Conservation (phyloP, 2,113 vertebrate species). For the Epinephelus moara region DNA sequence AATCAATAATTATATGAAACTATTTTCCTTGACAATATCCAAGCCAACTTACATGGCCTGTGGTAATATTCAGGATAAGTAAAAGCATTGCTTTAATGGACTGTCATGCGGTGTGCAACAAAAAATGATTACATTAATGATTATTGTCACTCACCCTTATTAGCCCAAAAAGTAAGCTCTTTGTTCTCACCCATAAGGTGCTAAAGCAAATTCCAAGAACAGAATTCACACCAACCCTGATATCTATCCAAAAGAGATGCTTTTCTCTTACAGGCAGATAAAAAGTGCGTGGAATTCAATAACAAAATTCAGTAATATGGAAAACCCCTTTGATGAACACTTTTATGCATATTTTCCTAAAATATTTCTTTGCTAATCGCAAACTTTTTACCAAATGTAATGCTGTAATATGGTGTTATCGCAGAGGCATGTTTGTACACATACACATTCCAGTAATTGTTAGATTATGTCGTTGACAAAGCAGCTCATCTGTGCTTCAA, state of each 20-base stretch:
- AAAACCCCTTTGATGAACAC: not conserved
- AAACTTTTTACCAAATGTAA: not conserved
- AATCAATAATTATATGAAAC: slow-evolving; percentile 1
- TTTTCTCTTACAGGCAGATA: not conserved
- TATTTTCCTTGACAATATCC: not conserved
- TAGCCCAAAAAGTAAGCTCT: not conserved
- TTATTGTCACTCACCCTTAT: not conserved
- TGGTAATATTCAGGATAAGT: not conserved
- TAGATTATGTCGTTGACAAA: not conserved
- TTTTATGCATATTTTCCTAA: too few relatives aligned
- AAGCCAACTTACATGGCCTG: not conserved
- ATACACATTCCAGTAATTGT: not conserved
- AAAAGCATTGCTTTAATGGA: not conserved
- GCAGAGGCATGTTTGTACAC: not conserved
- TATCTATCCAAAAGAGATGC: not conserved
- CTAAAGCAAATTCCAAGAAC: not conserved
- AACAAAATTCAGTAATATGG: not conserved
- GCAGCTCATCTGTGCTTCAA: not conserved
- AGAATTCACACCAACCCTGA: not conserved
- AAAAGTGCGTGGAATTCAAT: not conserved
- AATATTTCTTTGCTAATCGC: not conserved
- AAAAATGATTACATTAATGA: not conserved
- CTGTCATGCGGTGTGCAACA: not conserved
- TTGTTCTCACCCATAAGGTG: not conserved
- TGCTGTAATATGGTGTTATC: not conserved